Conservation (phyloP, 2,113 vertebrate genomes). For the Struthio camelus region DNA sequence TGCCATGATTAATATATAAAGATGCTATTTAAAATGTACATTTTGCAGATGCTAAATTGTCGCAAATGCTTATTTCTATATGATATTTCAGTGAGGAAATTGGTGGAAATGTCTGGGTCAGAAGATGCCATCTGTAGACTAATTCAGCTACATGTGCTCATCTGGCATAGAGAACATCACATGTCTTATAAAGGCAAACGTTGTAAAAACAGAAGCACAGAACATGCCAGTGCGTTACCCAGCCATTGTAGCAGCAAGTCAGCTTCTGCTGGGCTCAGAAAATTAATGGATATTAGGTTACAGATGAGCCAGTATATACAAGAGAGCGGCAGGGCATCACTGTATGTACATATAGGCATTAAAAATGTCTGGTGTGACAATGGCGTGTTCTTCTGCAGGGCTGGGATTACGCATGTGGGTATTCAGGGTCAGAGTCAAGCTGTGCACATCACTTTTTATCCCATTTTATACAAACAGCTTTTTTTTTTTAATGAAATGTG, state of each 20-base stretch:
- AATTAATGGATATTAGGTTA: not conserved
- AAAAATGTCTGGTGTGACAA: fast-evolving
- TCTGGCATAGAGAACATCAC: not conserved
- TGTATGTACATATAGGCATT: fast-evolving
- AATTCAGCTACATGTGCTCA: not conserved
- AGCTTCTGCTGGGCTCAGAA: not conserved
- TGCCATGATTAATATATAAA: not conserved
- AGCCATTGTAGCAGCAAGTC: not conserved
- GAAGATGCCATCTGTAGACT: not conserved
- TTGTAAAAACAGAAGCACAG: fast-evolving
- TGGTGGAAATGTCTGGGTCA: not conserved
- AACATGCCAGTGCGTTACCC: not conserved
- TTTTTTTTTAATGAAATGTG: not conserved
- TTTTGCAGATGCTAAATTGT: not conserved
- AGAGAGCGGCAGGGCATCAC: not conserved
- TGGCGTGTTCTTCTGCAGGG: not conserved
- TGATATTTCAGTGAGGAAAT: not conserved
- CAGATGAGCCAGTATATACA: not conserved
- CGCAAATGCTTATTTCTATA: not conserved
- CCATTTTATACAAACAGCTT: not conserved
- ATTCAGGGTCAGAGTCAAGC: fast-evolving
- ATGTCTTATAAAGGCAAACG: not conserved
- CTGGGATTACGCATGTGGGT: not conserved
- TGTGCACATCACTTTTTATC: not conserved
- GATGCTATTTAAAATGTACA: not conserved